Conservation (phyloP, 2,888 invertebrate genomes). For the Aporophyla nigra region DNA sequence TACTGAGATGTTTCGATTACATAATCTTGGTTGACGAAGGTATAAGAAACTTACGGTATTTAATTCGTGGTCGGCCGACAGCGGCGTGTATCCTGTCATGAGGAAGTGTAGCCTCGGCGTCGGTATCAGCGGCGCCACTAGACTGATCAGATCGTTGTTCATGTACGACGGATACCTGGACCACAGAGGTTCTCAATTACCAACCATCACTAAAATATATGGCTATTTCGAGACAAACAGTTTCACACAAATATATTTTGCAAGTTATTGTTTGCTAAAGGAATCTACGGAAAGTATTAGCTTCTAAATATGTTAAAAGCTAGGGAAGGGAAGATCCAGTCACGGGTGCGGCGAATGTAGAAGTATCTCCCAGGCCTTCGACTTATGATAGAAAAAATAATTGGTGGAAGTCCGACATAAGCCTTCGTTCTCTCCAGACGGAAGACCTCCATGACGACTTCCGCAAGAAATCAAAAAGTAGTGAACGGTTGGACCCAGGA, state of each 20-base stretch:
- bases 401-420: neutral
- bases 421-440: neutral
- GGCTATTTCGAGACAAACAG: neutral
- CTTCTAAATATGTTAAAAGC: neutral
- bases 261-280: neutral
- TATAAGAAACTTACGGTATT: conserved; percentile 90
- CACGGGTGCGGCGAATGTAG: neutral
- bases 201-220: neutral
- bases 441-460: neutral
- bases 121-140: conserved; percentile 98
- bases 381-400: neutral
- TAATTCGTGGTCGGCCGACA: conserved; percentile 96
- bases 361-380: neutral
- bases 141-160: conserved; percentile 99
- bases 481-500: neutral
- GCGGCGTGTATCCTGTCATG: conserved; percentile 99
- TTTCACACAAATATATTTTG: neutral
- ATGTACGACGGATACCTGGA: conserved; percentile 98
- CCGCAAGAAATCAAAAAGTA: neutral
- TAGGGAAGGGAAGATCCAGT: neutral
- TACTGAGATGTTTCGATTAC: no score
- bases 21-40: neutral
- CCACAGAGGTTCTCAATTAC: neutral
- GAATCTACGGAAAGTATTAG: neutral
- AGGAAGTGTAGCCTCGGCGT: conserved; percentile 99